Evolutionary conservation across 1,140 invertebrate genomes (phyloP), one percentile per base, ranked within the genome.

Genomic region (Trichonephila clavata): DNA sequence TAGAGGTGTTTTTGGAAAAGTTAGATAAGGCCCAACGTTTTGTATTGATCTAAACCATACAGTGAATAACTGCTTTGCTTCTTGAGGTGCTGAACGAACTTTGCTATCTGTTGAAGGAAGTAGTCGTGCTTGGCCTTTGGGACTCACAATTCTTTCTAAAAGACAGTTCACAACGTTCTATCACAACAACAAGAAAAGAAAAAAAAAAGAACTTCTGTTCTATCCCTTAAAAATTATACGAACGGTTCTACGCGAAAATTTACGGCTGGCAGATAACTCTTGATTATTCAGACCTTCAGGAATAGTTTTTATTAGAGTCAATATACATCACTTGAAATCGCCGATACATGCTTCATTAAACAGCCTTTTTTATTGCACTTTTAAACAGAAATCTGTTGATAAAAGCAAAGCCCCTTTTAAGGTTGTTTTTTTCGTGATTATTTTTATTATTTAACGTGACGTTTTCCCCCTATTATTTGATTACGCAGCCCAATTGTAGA

Each of bases 1-100:
- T 84, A 14, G 81, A 59, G 81, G 20, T 84, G 81, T 84, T 84
- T 84, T 84, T 84, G 81, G 81, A n/a, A 24, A 84, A 84, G 81
- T 84, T 50, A 84, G 81, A 84, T 84, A 84, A 84, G 81, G 57
- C 43, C 81, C 43, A 57, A 84, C 43, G 81, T 84, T 84, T 84
- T 50, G 81, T 84, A 84, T 84, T 84, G 81, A 84, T 84, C 50
- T 84, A 57, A 57, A 21, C 50, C 27, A 59, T 57, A 84, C 81
- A 84, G 81, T 84, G 81, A 84, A 84, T 84, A 84, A 84, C 81
- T 57, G 50, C 81, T 84, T n/a, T 50, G 81, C 43, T 57, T 84
- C 81, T 57, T 59, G 21, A 57, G n/a, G 24, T 77, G 14, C 71
- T 27, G n/a, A n/a, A 77, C 71, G n/a, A 59, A 59, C 43, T 84